These are phyloP conservation scores for Amblyopsis rosae DNA, from an alignment of 2,113 vertebrate genomes.

Conservation along the genomic window DNA sequence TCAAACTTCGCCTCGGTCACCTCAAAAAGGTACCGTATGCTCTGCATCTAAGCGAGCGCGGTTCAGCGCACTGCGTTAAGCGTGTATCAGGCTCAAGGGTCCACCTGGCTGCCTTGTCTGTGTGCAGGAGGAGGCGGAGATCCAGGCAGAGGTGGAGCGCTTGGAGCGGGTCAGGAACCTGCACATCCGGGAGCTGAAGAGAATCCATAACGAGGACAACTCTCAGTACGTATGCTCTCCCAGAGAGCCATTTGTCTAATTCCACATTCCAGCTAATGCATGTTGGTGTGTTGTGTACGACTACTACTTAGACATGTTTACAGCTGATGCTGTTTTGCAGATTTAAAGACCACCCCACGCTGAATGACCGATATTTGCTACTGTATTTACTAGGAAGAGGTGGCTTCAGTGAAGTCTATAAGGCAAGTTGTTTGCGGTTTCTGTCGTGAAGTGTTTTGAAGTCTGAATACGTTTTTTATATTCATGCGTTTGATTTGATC, in stretches of 20 bases:
- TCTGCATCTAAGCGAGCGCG: not conserved
- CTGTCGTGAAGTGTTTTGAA: too few relatives aligned
- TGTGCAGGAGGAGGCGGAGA: slow-evolving; percentile 95
- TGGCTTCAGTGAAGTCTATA: slow-evolving; percentile 98
- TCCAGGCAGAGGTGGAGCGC: slow-evolving; percentile 96
- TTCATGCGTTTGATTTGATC: too few relatives aligned
- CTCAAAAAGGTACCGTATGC: slow-evolving; percentile 86
- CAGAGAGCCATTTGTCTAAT: too few relatives aligned
- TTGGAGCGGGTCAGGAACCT: slow-evolving; percentile 98
- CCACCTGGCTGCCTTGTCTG: slow-evolving; percentile 1
- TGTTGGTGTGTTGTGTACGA: too few relatives aligned
- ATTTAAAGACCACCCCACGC: slow-evolving; percentile 98
- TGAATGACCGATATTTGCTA: slow-evolving; percentile 95
- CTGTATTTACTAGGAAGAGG: slow-evolving; percentile 94
- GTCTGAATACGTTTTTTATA: too few relatives aligned
- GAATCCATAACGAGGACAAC: slow-evolving; percentile 99
- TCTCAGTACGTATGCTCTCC: slow-evolving; percentile 85
- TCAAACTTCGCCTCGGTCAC: slow-evolving; percentile 92
- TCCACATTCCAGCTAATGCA: too few relatives aligned
- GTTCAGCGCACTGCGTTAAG: not conserved
- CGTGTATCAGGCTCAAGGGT: too few relatives aligned
- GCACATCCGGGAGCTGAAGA: slow-evolving; percentile 98
- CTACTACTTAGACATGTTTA: too few relatives aligned
- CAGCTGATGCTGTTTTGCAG: slow-evolving; percentile 61
- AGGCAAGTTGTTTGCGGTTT: slow-evolving; percentile 69